Conservation (phyloP, 2,797 vertebrate genomes). For the Myotis planiceps region DNA sequence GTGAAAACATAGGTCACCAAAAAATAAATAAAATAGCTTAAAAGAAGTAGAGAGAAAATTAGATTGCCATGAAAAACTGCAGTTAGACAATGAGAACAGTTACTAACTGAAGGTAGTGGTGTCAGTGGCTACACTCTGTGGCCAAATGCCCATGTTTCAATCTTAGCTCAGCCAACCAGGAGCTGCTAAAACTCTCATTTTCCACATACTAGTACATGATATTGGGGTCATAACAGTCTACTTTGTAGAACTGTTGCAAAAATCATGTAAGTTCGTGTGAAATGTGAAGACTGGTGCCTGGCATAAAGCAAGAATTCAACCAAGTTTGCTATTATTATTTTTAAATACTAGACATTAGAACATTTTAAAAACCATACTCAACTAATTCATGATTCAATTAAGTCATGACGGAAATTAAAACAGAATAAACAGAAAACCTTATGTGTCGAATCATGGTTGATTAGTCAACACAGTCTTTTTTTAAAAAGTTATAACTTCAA, state of each 20-base stretch:
- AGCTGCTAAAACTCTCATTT: background rate
- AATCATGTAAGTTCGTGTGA: background rate
- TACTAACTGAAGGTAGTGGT: background rate
- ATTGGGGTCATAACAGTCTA: background rate
- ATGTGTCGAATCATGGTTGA: background rate
- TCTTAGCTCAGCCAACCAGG: too few relatives aligned
- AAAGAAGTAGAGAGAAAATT: background rate
- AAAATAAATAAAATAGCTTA: background rate
- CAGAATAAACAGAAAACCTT: constrained; percentile 2
- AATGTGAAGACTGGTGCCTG: background rate
- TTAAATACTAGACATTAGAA: background rate
- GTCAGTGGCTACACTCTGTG: too few relatives aligned
- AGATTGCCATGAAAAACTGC: background rate
- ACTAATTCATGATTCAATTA: background rate
- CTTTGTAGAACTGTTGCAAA: background rate
- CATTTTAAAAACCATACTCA: background rate
- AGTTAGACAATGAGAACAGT: background rate
- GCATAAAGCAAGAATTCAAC: background rate
- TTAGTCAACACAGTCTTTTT: background rate
- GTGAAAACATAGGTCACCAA: background rate
- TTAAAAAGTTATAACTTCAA: background rate
- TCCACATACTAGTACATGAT: background rate
- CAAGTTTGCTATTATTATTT: background rate
- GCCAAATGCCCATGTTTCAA: background rate
- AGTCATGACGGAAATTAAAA: constrained; percentile 19